Percentiles rank a stretch among this genome's conserved stretches.
Conservation (phyloP, 1,140 invertebrate species). For the Diabrotica virgifera region DNA sequence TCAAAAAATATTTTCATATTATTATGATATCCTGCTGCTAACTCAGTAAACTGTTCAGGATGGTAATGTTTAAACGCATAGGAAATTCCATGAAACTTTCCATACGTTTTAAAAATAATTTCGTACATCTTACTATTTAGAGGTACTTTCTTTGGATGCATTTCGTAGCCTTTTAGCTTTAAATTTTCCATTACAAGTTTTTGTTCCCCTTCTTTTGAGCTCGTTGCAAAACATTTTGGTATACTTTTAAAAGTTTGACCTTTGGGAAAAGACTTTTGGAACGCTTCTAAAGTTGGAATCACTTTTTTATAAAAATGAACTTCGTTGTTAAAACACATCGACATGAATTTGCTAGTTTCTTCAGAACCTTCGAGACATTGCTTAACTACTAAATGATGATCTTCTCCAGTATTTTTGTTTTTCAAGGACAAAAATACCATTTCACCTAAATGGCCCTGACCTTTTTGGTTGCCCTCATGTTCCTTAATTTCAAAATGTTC, state of each 20-base stretch:
- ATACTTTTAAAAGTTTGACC: constrained; percentile 27
- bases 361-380: neutral
- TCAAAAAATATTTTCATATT: neutral
- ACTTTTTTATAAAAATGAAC: constrained; percentile 7
- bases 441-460: constrained; percentile 4
- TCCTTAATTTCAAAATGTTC: neutral
- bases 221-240: constrained; percentile 23
- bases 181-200: constrained; percentile 48
- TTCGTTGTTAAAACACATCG: constrained; percentile 5
- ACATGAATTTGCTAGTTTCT: constrained; percentile 3
- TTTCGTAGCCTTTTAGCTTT: constrained; percentile 12
- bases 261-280: neutral
- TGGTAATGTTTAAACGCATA: constrained; percentile 49
- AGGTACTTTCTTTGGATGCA: constrained; percentile 18
- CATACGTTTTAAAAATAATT: constrained; percentile 24
- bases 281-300: neutral
- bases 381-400: constrained; percentile 9
- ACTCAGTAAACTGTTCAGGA: constrained; percentile 28
- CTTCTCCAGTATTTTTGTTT: constrained; percentile 4
- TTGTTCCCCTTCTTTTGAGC: constrained; percentile 46
- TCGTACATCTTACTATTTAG: constrained; percentile 18
- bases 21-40: neutral
- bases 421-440: constrained; percentile 5
- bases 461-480: constrained; percentile 7
- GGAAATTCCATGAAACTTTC: constrained; percentile 37